A percentile compares a stretch with the other conserved stretches of the same genome.
Evolutionary conservation across 2,113 vertebrate species (phyloP).

Genomic region (Boulengeromyrus knoepffleri): DNA sequence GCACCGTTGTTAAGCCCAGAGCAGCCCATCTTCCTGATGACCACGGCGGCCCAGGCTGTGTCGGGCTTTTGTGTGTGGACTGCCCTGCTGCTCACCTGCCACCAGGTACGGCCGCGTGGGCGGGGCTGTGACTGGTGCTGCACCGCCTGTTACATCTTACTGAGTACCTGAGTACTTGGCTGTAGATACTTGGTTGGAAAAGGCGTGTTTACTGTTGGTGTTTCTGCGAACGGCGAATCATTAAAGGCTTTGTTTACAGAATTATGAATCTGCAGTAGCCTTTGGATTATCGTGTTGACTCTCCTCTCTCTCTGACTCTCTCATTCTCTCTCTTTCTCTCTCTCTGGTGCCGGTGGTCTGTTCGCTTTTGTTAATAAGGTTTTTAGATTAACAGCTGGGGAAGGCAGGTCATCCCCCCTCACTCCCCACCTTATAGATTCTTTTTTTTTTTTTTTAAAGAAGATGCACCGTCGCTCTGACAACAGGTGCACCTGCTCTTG

Average conservation of each 20-base stretch:
- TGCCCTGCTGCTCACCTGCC: slow-evolving; percentile 90
- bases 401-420: neutral
- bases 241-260: neutral
- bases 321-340: neutral
- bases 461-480: slow-evolving; percentile 43
- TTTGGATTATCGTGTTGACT: neutral
- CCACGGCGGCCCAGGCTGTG: slow-evolving; percentile 80
- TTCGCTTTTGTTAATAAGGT: slow-evolving; percentile 2
- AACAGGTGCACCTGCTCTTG: slow-evolving; percentile 48
- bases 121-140: neutral
- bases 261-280: neutral
- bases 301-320: neutral
- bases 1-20: slow-evolving; percentile 70
- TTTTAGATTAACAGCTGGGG: neutral
- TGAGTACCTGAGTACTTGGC: neutral
- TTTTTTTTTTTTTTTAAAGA: neutral
- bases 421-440: neutral
- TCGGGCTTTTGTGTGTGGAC: slow-evolving; percentile 97
- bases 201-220: neutral
- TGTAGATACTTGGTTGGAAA: neutral
- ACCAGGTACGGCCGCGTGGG: slow-evolving; percentile 73
- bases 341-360: neutral
- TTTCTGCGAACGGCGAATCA: neutral
- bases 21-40: slow-evolving; percentile 91
- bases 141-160: neutral